Evolutionary conservation across 2,888 invertebrate species (phyloP), one percentile per base, ranked within the genome.

Genomic region (Cyclophora punctaria): DNA sequence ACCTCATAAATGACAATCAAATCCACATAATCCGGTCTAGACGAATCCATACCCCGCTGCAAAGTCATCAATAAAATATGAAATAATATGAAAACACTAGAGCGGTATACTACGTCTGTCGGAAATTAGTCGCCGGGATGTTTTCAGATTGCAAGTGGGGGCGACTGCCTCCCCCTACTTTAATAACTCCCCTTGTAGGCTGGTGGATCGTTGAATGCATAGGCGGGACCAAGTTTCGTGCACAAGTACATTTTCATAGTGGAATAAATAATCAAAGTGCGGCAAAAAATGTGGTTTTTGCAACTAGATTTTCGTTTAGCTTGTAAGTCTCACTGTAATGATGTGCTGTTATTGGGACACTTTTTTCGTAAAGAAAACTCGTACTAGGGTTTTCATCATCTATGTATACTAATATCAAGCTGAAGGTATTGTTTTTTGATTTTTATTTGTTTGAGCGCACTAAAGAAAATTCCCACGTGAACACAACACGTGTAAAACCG

Each of bases 121-220:
- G 85, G 85, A 86, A 85, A 86, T 86, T 85, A 86, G 85, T 84
- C 83, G 80, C 80, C 77, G 83, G 78, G 55, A 56, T 56, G 57
- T 56, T 59, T 73, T 69, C 72, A 72, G 71, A 77, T 76, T 76
- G 75, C 73, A 55, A 61, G 59, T 56, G 64, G 63, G 63, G 64
- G 64, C 56, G 56, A 50, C 34, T 45, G 44, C 52, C 52, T 46
- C 58, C 63, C 57, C 60, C 59, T 59, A 62, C 69, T 75, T 71
- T 73, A 73, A 71, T 72, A 71, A 69, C 74, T 64, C 74, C 70
- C 71, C 59, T 58, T 68, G 71, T 73, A 76, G 75, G 78, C 75
- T 66, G 65, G 67, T 66, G 65, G 67, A 64, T 70, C 67, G 67
- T 63, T 67, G 72, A 68, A 72, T 72, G 68, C 67, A 71, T 66